Evolutionary conservation across 2,888 invertebrate genomes (phyloP).

Genomic region (Hydrotaea cyrtoneurina): DNA sequence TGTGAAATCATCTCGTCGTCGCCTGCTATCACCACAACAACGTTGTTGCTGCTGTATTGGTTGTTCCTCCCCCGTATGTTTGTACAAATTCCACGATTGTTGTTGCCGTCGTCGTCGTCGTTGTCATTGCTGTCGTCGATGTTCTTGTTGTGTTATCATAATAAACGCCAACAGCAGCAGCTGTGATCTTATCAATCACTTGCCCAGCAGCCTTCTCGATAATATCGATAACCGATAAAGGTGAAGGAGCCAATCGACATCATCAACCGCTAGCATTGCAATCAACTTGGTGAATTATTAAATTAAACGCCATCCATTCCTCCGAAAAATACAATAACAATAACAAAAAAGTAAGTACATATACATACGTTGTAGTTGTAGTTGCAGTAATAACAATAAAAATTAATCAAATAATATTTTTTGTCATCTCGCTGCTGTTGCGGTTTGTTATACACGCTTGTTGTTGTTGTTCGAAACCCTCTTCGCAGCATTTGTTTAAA

Average conservation of each 20-base stretch:
- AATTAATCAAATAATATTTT: constrained; percentile 18
- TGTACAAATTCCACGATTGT: constrained; percentile 47
- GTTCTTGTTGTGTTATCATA: constrained; percentile 1
- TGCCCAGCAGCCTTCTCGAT: constrained; percentile 43
- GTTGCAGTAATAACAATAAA: not conserved
- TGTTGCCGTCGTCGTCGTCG: constrained; percentile 28
- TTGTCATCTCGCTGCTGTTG: not conserved
- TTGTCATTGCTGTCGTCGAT: constrained; percentile 13
- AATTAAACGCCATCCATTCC: constrained; percentile 2
- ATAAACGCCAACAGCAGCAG: constrained; percentile 35
- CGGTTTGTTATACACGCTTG: not conserved
- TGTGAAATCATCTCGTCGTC: constrained; percentile 42
- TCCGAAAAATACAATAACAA: not conserved
- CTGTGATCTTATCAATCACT: not conserved
- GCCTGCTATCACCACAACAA: constrained; percentile 43
- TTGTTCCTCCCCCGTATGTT: too few species aligned
- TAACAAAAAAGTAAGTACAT: not conserved
- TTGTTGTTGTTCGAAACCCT: not conserved
- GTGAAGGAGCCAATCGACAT: constrained; percentile 43
- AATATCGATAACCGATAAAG: constrained; percentile 55
- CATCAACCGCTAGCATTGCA: not conserved
- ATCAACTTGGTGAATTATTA: not conserved
- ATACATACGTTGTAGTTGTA: not conserved
- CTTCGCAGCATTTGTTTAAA: not conserved
- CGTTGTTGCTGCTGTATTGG: constrained; percentile 32